Percentiles rank a stretch among this genome's conserved stretches.
phyloP scores from a whole-genome alignment of 2,113 vertebrate species.

The Peromyscus californicus region DNA sequence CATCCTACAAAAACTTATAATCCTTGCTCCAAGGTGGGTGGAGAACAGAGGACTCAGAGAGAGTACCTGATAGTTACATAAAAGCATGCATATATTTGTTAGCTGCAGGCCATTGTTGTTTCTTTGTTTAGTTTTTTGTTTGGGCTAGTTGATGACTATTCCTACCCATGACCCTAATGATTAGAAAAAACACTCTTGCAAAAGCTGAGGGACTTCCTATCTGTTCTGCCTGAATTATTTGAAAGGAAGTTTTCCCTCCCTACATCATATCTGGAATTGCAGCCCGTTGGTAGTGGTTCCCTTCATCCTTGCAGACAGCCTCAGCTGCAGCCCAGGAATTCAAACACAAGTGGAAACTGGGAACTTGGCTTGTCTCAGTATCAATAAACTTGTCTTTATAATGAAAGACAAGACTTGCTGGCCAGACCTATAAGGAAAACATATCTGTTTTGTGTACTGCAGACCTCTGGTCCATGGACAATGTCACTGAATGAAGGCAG shows the following conservation, averaged over 20 bases:
- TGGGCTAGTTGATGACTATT: not conserved
- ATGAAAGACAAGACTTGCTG: slow-evolving; percentile 74
- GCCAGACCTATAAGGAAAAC: slow-evolving; percentile 71
- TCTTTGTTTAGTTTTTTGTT: not conserved
- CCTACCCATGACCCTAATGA: not conserved
- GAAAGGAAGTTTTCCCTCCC: slow-evolving; percentile 19
- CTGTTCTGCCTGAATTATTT: not conserved
- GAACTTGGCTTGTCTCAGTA: slow-evolving; percentile 64
- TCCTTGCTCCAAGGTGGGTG: not conserved
- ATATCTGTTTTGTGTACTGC: slow-evolving; percentile 77
- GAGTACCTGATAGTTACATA: not conserved
- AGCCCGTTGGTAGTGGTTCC: not conserved
- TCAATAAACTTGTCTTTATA: slow-evolving; percentile 72
- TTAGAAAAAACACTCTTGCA: not conserved
- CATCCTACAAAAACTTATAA: not conserved
- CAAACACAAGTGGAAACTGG: slow-evolving; percentile 63
- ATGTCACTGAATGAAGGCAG: slow-evolving; percentile 68
- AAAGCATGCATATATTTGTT: not conserved
- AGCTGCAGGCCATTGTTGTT: not conserved
- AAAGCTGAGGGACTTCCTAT: not conserved
- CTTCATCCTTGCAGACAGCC: not conserved
- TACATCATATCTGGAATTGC: not conserved
- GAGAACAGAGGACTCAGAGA: not conserved
- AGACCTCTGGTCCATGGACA: slow-evolving; percentile 57
- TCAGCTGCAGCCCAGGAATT: slow-evolving; percentile 34